Conservation (phyloP, 2,888 invertebrate genomes). For the Patella caerulea region DNA sequence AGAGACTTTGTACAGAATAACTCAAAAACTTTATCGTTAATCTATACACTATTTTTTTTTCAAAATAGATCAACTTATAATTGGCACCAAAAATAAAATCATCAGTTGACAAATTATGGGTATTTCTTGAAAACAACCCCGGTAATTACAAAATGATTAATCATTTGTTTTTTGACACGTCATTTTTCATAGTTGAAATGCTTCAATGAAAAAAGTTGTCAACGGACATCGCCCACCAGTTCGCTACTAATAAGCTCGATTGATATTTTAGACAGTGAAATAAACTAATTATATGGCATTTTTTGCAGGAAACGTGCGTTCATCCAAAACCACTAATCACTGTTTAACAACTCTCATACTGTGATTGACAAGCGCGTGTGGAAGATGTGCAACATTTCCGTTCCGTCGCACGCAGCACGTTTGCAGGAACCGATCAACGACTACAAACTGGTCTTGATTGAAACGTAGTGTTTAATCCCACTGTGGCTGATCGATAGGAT, state of each 20-base stretch:
- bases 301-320: constrained; percentile 6
- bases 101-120: not conserved
- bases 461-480: constrained; percentile 2
- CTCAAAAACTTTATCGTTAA: too few species aligned
- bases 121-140: not conserved
- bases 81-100: constrained; percentile 6
- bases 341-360: not conserved
- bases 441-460: not conserved
- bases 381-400: constrained; percentile 1
- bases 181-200: constrained; percentile 7
- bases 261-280: not conserved
- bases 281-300: not conserved
- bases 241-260: not conserved
- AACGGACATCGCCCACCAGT: constrained; percentile 2
- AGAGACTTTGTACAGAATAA: too few species aligned
- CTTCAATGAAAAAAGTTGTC: constrained; percentile 2
- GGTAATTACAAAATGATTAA: not conserved
- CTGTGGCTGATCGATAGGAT: constrained; percentile 1
- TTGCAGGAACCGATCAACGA: not conserved
- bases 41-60: too few species aligned
- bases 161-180: constrained; percentile 7
- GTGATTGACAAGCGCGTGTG: constrained; percentile 8
- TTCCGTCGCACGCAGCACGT: constrained; percentile 8
- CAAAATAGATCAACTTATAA: not conserved
- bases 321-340: constrained; percentile 4